Evolutionary conservation across 2,888 invertebrate genomes (phyloP), one percentile per base, ranked within the genome.

Genomic region (Odontothrips loti): DNA sequence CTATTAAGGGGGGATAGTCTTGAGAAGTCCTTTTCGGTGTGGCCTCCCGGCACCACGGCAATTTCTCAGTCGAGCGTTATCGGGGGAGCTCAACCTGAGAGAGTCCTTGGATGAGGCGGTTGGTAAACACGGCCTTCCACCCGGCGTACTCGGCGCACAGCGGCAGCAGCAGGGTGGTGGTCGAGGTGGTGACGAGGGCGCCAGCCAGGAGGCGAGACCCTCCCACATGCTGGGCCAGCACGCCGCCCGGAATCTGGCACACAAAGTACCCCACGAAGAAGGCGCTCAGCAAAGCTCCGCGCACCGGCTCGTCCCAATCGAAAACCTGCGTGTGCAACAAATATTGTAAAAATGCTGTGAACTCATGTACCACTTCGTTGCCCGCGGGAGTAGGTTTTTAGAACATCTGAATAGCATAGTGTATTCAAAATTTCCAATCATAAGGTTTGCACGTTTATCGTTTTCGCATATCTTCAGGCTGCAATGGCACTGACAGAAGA

Each of bases 261-360:
- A 99, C 91, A 84, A 99, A 91, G 88, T 99, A 99, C 47, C 99
- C 99, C 92, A 97, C 97, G 89, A 99, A 99, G 88, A 99, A 99
- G 1, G 98, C 63, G 63, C 63, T n/a, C 20, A 63, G 63, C 63
- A 63, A n/a, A 1, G 63, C 63, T 17, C 63, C 63, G 9, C 63
- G 63, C 9, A n/a, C n/a, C 20, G 9, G 1, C 63, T 63, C 63
- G 63, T 63, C 63, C 63, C 63, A 63, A n/a, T 4, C 63, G 63
- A 63, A 63, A 17, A 63, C n/a, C 63, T 63, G 63, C 63, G 63
- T 20, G 20, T 9, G 20, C 63, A n/a, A 17, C 58, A 20, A 58
- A 20, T 20, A 6, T 58, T 20, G 4, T 17, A 20, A 17, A 17
- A n/a, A n/a, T n/a, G n/a, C n/a, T n/a, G n/a, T n/a, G n/a, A n/a